Conservation (phyloP, 2,888 invertebrate species). For the Cybosia mesomella region DNA sequence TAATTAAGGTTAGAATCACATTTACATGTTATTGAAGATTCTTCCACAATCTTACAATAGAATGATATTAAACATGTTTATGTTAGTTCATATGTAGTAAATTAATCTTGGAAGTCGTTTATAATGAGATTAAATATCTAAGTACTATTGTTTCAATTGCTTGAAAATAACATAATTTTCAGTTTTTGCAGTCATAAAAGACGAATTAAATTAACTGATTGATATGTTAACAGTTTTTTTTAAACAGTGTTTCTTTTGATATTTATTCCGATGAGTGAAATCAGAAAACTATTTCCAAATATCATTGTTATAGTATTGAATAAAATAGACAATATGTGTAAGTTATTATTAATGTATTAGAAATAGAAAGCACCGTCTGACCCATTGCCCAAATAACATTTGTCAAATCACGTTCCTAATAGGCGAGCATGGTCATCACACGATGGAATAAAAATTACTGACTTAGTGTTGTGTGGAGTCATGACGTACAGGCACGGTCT, state of each 20-base stretch:
- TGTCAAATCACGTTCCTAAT: conserved; percentile 76
- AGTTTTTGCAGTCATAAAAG: neutral
- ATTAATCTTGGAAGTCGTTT: too few species aligned
- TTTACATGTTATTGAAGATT: conserved; percentile 35
- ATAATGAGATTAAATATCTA: conserved; percentile 19
- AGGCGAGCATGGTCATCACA: conserved; percentile 38
- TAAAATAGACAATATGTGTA: neutral
- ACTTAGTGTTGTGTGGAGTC: conserved; percentile 44
- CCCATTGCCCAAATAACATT: conserved; percentile 59
- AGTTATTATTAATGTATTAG: conserved; percentile 22
- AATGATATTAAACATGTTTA: conserved; percentile 14
- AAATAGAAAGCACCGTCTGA: conserved; percentile 62
- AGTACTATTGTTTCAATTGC: neutral
- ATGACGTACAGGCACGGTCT: conserved; percentile 28
- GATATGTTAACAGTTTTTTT: neutral
- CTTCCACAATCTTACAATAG: conserved; percentile 31
- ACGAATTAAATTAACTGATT: neutral
- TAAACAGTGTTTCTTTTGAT: conserved; percentile 1
- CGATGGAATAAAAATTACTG: conserved; percentile 46
- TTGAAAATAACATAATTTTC: neutral
- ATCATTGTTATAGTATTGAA: neutral
- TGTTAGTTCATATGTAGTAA: too few species aligned
- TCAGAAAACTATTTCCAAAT: conserved; percentile 1
- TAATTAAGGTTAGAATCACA: conserved; percentile 39
- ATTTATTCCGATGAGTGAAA: neutral